Evolutionary conservation across 2,888 invertebrate species (phyloP), one percentile per base, ranked within the genome.

Genomic region (Himalopsyche japonica): DNA sequence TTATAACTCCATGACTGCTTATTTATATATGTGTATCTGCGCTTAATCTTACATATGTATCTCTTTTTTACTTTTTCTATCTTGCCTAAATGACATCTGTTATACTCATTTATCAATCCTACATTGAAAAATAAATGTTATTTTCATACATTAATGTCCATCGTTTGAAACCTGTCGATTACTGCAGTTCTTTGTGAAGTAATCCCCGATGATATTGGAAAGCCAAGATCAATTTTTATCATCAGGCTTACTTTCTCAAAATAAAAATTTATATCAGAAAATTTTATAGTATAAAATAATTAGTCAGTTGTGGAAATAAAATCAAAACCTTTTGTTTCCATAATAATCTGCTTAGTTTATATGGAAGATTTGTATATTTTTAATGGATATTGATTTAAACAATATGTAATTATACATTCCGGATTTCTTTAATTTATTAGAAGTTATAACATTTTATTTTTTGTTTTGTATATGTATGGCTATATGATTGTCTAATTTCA

Each of bases 381-480:
- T 79, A 47, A 76, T 76, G 30, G 76, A 76, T 83, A 79, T 83
- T 70, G 83, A 83, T 80, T 83, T 80, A 24, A 79, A 70, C 76
- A 30, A 20, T 20, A 20, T 20, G 57, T 76, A 76, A 76, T 76
- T n/a, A 80, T 83, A 83, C 83, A 83, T 83, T 83, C 83, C 83
- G 80, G 79, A 30, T 64, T 37, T 70, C 30, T 32, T 81, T 79
- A 48, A 47, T 43, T 81, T 48, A 30, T 27, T 57, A 57, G 57
- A 80, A 32, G 81, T 24, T 37, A 76, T 76, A 15, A 24, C 76
- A 81, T 81, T 81, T 81, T 64, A 81, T 81, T 81, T 81, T 37
- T 81, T 76, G 70, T 70, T 81, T 81, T 81, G 20, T 81, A 76
- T 76, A 81, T 81, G 81, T 81, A 81, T 37, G 20, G 30, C 24